Conservation (phyloP, 1,140 invertebrate genomes). For the Hetaerina americana region DNA sequence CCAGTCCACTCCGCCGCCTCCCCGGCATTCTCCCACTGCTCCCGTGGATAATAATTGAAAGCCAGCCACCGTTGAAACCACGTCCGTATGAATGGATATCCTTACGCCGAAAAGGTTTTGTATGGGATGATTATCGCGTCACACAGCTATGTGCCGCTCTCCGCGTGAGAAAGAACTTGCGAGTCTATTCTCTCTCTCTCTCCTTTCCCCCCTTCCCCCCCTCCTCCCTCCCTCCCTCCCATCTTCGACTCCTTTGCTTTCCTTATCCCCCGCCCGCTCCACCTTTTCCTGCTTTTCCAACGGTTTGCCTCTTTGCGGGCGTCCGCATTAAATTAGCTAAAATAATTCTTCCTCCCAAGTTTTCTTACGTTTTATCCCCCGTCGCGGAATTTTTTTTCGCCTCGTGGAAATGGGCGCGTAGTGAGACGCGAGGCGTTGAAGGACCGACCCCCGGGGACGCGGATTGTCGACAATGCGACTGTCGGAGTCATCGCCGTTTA, state of each 20-base stretch:
- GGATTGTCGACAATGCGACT: too few species aligned
- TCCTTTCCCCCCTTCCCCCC: neutral
- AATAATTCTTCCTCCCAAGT: too few species aligned
- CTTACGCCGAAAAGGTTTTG: neutral
- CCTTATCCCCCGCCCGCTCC: neutral
- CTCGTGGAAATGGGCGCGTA: too few species aligned
- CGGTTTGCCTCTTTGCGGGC: neutral
- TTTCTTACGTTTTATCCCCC: too few species aligned
- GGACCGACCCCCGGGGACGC: too few species aligned
- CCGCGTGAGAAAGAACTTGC: neutral
- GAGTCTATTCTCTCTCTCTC: neutral
- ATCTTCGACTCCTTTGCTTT: too few species aligned
- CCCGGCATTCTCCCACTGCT: neutral
- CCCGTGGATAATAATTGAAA: neutral
- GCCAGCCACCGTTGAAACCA: neutral
- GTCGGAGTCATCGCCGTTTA: too few species aligned
- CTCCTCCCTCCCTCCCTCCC: neutral
- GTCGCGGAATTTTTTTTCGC: too few species aligned
- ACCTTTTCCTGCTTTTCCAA: neutral
- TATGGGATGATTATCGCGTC: neutral
- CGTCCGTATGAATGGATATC: neutral
- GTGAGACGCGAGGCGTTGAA: too few species aligned
- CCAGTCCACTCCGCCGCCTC: neutral
- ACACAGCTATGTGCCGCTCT: neutral
- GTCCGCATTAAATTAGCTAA: neutral